Conservation (phyloP, 2,888 invertebrate species). For the Acrobasis repandana region DNA sequence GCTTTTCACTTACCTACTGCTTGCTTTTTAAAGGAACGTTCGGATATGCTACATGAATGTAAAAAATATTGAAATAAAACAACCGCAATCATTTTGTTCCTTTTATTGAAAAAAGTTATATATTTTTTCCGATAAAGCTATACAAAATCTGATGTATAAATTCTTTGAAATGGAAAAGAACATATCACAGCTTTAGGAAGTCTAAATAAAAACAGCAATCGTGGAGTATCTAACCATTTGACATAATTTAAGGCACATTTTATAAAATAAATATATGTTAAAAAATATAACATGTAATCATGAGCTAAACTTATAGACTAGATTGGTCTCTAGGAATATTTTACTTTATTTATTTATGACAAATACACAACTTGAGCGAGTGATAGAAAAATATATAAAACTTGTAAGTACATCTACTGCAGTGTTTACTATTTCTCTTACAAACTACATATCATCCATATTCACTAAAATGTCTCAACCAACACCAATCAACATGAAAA, state of each 20-base stretch:
- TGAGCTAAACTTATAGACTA: no score
- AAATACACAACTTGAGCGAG: not conserved
- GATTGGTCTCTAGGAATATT: no score
- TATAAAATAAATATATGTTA: no score
- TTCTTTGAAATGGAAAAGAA: conserved; percentile 19
- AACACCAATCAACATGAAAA: not conserved
- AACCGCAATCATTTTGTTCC: not conserved
- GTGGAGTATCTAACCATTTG: no score
- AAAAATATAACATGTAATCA: no score
- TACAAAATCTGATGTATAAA: conserved; percentile 2
- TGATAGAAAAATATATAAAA: not conserved
- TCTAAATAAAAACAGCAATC: not conserved
- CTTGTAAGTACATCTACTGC: conserved; percentile 1
- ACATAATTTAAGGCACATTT: no score
- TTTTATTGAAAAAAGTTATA: not conserved
- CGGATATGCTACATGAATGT: no score
- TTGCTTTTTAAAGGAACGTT: no score
- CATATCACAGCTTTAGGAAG: conserved; percentile 44
- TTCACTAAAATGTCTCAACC: not conserved
- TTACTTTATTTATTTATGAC: no score
- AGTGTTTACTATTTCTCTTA: not conserved
- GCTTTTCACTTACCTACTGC: no score
- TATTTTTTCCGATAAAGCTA: no score
- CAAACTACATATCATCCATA: not conserved
- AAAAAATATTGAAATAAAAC: no score